Percentiles rank a stretch among this genome's conserved stretches.
These are phyloP conservation scores for Gortyna flavago DNA, from an alignment of 2,888 invertebrate genomes.

Conservation along the genomic window DNA sequence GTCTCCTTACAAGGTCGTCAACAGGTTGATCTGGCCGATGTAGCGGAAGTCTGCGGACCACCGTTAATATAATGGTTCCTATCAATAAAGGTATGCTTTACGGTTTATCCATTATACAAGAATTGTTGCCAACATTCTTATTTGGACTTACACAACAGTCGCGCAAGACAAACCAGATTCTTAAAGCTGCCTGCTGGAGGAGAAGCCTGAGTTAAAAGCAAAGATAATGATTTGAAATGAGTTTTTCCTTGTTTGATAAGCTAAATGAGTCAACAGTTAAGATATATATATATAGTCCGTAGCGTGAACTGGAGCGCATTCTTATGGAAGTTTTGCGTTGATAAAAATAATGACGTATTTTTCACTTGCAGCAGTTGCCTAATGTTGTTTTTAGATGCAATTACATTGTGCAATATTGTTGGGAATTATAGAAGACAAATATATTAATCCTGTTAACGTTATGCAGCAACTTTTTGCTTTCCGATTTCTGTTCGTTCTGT, in stretches of 20 bases:
- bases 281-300: conserved; percentile 59
- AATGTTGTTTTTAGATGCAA: conserved; percentile 26
- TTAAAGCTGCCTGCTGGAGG: conserved; percentile 24
- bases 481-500: not conserved
- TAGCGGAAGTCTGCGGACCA: conserved; percentile 61
- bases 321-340: conserved; percentile 55
- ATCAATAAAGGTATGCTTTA: conserved; percentile 64
- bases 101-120: conserved; percentile 62
- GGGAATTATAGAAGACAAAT: not conserved
- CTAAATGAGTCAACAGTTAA: conserved; percentile 66
- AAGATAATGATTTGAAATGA: conserved; percentile 56
- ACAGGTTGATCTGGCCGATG: conserved; percentile 61
- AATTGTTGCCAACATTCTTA: conserved; percentile 48
- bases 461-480: not conserved
- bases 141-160: conserved; percentile 51
- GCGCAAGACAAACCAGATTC: conserved; percentile 38
- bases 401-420: conserved; percentile 25
- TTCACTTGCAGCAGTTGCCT: conserved; percentile 35
- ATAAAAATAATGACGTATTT: conserved; percentile 60
- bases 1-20: conserved; percentile 67
- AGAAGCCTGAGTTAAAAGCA: conserved; percentile 30
- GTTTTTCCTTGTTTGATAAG: conserved; percentile 61
- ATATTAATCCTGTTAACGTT: not conserved
- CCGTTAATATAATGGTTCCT: conserved; percentile 65
- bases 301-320: conserved; percentile 43